Percentiles rank a stretch among this genome's conserved stretches.
Evolutionary conservation across 2,113 vertebrate genomes (phyloP).

Genomic region (Ceratotherium simum): DNA sequence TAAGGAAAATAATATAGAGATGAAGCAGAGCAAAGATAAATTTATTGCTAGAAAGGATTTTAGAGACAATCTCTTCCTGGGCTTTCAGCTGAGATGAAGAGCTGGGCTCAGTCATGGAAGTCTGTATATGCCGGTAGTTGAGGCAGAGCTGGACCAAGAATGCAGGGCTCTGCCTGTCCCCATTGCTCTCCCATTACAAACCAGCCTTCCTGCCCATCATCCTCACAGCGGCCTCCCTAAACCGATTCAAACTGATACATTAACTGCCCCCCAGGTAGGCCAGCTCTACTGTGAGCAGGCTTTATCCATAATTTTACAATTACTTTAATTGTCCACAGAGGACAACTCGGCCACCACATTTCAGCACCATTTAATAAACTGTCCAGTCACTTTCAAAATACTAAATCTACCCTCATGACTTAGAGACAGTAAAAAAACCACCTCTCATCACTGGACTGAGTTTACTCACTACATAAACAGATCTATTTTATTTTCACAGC

Average conservation of each 20-base stretch:
- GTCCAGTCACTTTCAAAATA: not conserved
- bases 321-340: not conserved
- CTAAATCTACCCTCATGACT: not conserved
- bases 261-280: not conserved
- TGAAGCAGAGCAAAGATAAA: not conserved
- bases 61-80: not conserved
- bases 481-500: not conserved
- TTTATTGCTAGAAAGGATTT: not conserved
- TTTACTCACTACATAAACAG: not conserved
- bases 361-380: slow-evolving; percentile 58
- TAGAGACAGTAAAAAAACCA: not conserved
- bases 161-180: not conserved
- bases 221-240: not conserved
- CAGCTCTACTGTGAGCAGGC: not conserved
- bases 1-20: not conserved
- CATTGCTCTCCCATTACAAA: not conserved
- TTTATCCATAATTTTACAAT: not conserved
- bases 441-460: not conserved
- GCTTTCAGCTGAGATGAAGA: not conserved
- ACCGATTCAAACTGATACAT: not conserved
- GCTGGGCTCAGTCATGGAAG: not conserved
- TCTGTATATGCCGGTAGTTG: not conserved
- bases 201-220: not conserved
- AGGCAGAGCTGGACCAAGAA: not conserved
- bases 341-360: slow-evolving; percentile 12